A percentile compares a stretch with the other conserved stretches of the same genome.
Conservation (phyloP, 2,888 invertebrate genomes). For the Nomada fabriciana region DNA sequence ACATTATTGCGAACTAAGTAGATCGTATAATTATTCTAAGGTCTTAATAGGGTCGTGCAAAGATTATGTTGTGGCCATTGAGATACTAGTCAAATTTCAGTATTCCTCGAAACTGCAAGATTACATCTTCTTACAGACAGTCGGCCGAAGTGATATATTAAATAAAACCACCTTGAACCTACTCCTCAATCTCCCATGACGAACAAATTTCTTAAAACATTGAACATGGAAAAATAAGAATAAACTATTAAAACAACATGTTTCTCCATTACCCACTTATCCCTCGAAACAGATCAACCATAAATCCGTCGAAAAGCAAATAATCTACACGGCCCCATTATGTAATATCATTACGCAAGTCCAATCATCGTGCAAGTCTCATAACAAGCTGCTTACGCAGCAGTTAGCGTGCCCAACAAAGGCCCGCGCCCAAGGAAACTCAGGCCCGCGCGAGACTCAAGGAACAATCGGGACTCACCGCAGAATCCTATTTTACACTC, state of each 20-base stretch:
- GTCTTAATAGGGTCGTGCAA: no score
- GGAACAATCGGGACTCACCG: conserved; percentile 29
- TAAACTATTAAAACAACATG: background rate
- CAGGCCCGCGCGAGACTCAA: conserved; percentile 6
- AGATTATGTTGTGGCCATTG: no score
- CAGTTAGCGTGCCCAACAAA: conserved; percentile 3
- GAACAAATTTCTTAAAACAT: background rate
- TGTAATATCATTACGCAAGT: background rate
- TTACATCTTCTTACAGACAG: background rate
- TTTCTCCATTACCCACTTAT: no score
- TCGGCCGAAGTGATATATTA: background rate
- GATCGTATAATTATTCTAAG: no score
- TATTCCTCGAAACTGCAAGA: background rate
- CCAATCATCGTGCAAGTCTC: background rate
- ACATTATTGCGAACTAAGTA: no score
- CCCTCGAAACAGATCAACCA: background rate
- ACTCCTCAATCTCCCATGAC: background rate
- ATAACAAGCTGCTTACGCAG: background rate
- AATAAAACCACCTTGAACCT: background rate
- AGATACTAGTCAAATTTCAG: no score
- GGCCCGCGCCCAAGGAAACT: background rate
- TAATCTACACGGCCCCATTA: no score
- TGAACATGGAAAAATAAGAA: background rate
- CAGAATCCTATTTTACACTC: conserved; percentile 79
- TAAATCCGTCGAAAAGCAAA: background rate